Conservation (phyloP, 2,797 vertebrate genomes). For the Cossypha caffra region DNA sequence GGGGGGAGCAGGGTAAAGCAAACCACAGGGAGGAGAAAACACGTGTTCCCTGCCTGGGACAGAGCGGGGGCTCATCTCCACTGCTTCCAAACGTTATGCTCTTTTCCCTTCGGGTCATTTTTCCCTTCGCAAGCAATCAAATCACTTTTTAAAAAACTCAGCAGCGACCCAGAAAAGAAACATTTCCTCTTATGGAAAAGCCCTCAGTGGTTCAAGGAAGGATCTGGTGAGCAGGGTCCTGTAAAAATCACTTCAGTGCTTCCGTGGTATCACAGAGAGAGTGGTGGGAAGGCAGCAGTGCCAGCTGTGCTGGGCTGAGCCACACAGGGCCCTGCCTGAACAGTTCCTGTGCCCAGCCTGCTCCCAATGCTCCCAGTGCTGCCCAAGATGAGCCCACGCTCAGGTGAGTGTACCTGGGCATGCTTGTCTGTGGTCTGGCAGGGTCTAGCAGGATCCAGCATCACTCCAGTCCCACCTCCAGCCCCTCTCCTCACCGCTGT, state of each 20-base stretch:
- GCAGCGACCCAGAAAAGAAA: slow-evolving; percentile 55
- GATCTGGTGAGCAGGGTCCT: background rate
- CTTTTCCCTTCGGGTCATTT: slow-evolving; percentile 47
- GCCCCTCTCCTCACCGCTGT: background rate
- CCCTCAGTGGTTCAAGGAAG: slow-evolving; percentile 5
- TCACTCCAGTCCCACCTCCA: background rate
- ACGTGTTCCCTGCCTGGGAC: slow-evolving; percentile 16
- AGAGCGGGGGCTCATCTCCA: background rate
- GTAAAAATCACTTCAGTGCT: background rate
- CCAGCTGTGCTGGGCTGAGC: background rate
- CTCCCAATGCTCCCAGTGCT: background rate
- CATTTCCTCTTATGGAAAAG: slow-evolving; percentile 63
- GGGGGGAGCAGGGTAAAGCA: background rate
- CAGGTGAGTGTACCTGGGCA: accelerated
- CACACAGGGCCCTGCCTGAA: background rate
- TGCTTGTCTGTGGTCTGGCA: accelerated
- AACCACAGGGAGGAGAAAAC: slow-evolving; percentile 22
- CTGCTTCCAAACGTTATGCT: background rate
- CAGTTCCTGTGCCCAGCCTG: accelerated
- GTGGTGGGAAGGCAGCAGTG: accelerated
- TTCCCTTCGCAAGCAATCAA: slow-evolving; percentile 30
- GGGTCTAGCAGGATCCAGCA: background rate
- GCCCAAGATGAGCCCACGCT: accelerated
- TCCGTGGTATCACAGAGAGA: accelerated
- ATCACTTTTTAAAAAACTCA: slow-evolving; percentile 43